These are phyloP conservation scores for Malaclemys terrapin DNA, from an alignment of 2,113 vertebrate species.

Conservation along the genomic window DNA sequence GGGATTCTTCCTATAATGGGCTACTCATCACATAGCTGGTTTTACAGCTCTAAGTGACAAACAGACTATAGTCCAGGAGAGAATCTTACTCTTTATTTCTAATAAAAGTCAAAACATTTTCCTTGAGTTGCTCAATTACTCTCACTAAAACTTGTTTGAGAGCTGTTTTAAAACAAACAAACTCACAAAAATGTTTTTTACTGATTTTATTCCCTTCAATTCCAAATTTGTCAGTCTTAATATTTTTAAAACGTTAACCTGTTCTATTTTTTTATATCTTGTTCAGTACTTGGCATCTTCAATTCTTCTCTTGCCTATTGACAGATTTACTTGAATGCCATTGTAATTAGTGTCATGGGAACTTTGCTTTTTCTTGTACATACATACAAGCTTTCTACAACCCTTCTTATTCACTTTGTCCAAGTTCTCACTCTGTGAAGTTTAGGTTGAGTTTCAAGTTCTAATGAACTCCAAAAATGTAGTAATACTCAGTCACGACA, in stretches of 20 bases:
- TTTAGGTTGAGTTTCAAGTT: not conserved
- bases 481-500: not conserved
- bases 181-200: not conserved
- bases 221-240: not conserved
- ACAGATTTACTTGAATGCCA: not conserved
- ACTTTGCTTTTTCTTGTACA: not conserved
- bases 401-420: not conserved
- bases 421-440: not conserved
- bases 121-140: not conserved
- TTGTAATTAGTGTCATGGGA: not conserved
- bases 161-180: not conserved
- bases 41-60: not conserved
- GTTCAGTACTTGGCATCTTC: not conserved
- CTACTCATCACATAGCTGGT: rapidly evolving
- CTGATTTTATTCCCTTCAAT: not conserved
- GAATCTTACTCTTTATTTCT: not conserved
- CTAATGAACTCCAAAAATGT: not conserved
- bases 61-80: not conserved
- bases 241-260: not conserved
- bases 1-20: not conserved
- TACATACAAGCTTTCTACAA: not conserved
- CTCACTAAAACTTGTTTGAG: not conserved
- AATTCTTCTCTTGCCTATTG: not conserved
- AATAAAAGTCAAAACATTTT: not conserved
- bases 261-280: not conserved